Base-by-base conservation (phyloP, 2,797 vertebrate species). In the Trachops cirrhosus region DNA sequence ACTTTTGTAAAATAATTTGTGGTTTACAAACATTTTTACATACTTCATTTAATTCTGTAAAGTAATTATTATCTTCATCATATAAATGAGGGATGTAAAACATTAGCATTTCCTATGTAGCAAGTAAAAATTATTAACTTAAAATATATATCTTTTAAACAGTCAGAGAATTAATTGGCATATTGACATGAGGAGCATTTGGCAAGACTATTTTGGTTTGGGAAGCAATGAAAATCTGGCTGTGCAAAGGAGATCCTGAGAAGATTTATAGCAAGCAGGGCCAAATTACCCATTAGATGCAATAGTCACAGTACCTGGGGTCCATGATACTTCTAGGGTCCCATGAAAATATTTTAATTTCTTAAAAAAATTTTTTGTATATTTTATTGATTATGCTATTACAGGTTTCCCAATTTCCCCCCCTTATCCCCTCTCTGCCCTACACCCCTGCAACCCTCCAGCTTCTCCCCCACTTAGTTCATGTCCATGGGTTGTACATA, bases 1-100 rank as follows among this genome's bases (percentile, higher is more conserved):
- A 88, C 5, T 84, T 91, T 92, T 94, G 16, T 78, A 86, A 79
- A 94, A 57, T 89, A 89, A 64, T 50, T 74, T 9, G 22, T 79
- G 50, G 39, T 75, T 92, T 95, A 48, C 57, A 88, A 85, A 71
- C 12, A n/a, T 93, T 87, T 95, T 88, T 80, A 26, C 1, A 26
- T 62, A 22, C 32, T 86, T 79, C 57, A 50, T 84, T 96, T 93
- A 80, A 62, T 92, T 73, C 39, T 73, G 9, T 82, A 83, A 75
- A 85, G 21, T 74, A 73, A 8, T 80, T 93, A 93, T 12, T 46
- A 15, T 90, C 14, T 52, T 29, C 48, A 74, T 73, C 24, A 44
- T 67, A 32, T 46, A 77, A 24, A 48, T 86, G n/a, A 92, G n/a
- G 39, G 68, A 77, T 41, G 26, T 68, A 73, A 90, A 73, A 16